A percentile compares a stretch with the other conserved stretches of the same genome.
Evolutionary conservation across 1,140 invertebrate species (phyloP).

Genomic region (Zaprionus africanus): DNA sequence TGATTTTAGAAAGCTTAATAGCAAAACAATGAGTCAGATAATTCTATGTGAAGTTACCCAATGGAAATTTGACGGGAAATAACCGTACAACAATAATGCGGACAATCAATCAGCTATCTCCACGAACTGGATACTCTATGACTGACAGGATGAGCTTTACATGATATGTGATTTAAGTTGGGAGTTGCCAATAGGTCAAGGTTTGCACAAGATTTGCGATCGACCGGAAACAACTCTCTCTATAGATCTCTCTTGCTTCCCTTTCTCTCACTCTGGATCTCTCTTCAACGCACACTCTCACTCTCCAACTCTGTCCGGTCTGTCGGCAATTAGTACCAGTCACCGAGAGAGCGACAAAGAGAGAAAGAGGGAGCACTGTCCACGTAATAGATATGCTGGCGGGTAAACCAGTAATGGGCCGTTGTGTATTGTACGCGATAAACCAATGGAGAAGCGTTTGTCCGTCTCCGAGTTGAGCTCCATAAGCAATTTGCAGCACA

Average conservation of each 20-base stretch:
- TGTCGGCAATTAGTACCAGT: conserved; percentile 78
- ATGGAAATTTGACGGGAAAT: neutral
- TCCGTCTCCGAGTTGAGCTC: conserved; percentile 27
- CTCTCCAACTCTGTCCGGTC: conserved; percentile 2
- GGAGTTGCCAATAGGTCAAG: conserved; percentile 5
- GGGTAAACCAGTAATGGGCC: conserved; percentile 63
- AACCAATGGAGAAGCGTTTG: conserved; percentile 40
- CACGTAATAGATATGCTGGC: conserved; percentile 57
- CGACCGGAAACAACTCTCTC: conserved; percentile 43
- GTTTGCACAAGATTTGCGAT: conserved; percentile 28
- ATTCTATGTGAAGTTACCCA: neutral
- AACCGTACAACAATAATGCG: neutral
- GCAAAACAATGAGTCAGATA: neutral
- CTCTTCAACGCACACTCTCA: conserved; percentile 3
- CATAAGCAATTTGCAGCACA: conserved; percentile 35
- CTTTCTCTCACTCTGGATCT: neutral
- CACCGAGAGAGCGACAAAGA: conserved; percentile 45
- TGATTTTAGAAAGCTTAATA: neutral
- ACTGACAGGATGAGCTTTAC: neutral
- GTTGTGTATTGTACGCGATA: conserved; percentile 56
- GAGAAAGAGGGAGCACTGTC: conserved; percentile 1
- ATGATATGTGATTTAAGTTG: neutral
- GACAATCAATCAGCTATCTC: neutral
- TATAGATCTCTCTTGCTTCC: neutral
- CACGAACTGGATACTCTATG: neutral